Percentiles rank a stretch among this genome's conserved stretches.
phyloP scores from a whole-genome alignment of 1,140 invertebrate genomes.

The Odontomachus brunneus region DNA sequence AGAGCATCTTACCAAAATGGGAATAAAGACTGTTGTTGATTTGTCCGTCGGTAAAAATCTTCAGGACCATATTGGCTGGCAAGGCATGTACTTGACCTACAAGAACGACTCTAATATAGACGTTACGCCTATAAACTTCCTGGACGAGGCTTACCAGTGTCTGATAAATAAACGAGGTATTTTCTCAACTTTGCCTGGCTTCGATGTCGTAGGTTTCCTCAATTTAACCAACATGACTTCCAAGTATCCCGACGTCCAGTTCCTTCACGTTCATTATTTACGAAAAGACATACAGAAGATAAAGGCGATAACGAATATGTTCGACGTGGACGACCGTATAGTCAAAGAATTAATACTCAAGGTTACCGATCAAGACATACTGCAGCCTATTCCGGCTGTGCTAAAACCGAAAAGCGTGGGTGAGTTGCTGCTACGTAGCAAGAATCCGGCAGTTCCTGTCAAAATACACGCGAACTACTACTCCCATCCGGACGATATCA shows the following conservation, averaged over 20 bases:
- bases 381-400: slow-evolving; percentile 76
- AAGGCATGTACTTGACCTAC: slow-evolving; percentile 73
- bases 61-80: slow-evolving; percentile 88
- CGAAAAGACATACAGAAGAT: slow-evolving; percentile 52
- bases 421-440: slow-evolving; percentile 85
- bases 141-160: slow-evolving; percentile 77
- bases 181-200: slow-evolving; percentile 45
- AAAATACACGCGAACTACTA: slow-evolving; percentile 91
- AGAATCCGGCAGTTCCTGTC: slow-evolving; percentile 88
- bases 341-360: slow-evolving; percentile 64
- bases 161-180: slow-evolving; percentile 70
- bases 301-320: background rate
- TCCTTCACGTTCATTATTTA: slow-evolving; percentile 68
- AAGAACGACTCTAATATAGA: slow-evolving; percentile 80
- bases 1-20: slow-evolving; percentile 87
- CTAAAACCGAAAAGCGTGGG: slow-evolving; percentile 87
- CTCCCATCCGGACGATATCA: slow-evolving; percentile 84
- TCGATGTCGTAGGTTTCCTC: slow-evolving; percentile 75
- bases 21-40: slow-evolving; percentile 86
- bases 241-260: slow-evolving; percentile 79
- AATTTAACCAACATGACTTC: slow-evolving; percentile 73
- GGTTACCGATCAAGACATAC: slow-evolving; percentile 72
- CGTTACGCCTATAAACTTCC: slow-evolving; percentile 77
- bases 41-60: slow-evolving; percentile 88
- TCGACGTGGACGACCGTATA: slow-evolving; percentile 65